These are phyloP conservation scores for Tinamus guttatus DNA, from an alignment of 2,113 vertebrate species.

Conservation along the genomic window DNA sequence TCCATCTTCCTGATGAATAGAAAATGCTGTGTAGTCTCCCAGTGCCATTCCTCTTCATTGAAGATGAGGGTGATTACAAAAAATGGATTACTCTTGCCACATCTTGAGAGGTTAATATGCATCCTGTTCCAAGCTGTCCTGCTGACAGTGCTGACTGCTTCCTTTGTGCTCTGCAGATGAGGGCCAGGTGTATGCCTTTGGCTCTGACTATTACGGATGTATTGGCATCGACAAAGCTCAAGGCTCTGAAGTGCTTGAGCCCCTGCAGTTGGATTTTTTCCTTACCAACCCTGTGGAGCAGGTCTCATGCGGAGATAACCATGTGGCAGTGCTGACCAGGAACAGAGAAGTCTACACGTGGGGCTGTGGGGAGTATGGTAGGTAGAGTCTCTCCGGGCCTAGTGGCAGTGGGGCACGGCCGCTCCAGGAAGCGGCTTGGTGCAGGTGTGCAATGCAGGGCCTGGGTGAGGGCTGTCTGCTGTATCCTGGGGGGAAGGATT, in stretches of 20 bases:
- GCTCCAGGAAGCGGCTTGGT: background rate
- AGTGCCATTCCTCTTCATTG: background rate
- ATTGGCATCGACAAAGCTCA: slow-evolving; percentile 87
- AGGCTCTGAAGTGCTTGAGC: slow-evolving; percentile 89
- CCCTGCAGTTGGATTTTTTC: slow-evolving; percentile 91
- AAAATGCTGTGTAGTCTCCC: background rate
- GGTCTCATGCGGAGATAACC: slow-evolving; percentile 96
- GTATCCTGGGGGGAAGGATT: background rate
- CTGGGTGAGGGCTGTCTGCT: background rate
- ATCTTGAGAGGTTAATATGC: background rate
- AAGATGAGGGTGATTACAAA: background rate
- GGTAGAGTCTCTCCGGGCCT: background rate
- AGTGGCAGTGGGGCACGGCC: background rate
- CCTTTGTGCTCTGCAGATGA: slow-evolving; percentile 84
- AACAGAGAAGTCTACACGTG: slow-evolving; percentile 90
- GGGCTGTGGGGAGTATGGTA: slow-evolving; percentile 97
- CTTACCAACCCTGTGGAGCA: slow-evolving; percentile 88
- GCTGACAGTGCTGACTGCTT: background rate
- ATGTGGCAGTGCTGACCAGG: slow-evolving; percentile 92
- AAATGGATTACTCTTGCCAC: background rate
- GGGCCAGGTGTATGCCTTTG: slow-evolving; percentile 96
- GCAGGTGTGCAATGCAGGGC: background rate
- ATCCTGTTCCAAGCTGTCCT: background rate
- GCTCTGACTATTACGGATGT: slow-evolving; percentile 97
- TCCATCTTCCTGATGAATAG: background rate